Percentiles rank a stretch among this genome's conserved stretches.
Evolutionary conservation across 2,113 vertebrate genomes (phyloP).

Genomic region (Perognathus longimembris): DNA sequence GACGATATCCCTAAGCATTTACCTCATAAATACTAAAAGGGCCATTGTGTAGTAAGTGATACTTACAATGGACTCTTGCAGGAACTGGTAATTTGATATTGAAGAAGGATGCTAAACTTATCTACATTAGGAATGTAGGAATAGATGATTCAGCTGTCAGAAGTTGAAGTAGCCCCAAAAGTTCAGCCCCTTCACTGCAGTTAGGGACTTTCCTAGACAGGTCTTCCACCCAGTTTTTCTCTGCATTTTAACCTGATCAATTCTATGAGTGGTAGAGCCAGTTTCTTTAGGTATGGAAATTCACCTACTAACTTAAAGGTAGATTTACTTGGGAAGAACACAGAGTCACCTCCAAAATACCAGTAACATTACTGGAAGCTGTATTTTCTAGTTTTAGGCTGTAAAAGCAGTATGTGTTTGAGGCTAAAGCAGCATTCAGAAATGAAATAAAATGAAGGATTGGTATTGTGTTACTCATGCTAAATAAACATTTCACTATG

Average conservation of each 20-base stretch:
- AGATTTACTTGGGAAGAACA: background rate
- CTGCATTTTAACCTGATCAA: background rate
- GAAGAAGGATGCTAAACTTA: background rate
- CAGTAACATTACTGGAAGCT: background rate
- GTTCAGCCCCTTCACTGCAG: background rate
- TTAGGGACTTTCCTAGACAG: background rate
- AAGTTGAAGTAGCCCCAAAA: background rate
- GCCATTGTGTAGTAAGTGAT: background rate
- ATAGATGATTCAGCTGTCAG: background rate
- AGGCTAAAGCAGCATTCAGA: background rate
- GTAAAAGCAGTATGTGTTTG: background rate
- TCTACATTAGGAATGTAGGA: background rate
- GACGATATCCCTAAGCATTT: background rate
- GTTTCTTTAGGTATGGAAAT: background rate
- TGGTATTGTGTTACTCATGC: background rate
- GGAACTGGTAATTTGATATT: slow-evolving; percentile 5
- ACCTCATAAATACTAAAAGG: background rate
- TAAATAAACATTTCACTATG: background rate
- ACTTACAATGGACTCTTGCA: background rate
- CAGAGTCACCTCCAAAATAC: background rate
- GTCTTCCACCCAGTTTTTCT: background rate
- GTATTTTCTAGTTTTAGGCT: background rate
- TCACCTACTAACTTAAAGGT: background rate
- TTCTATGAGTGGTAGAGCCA: background rate
- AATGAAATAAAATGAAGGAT: slow-evolving; percentile 3